Evolutionary conservation across 2,888 invertebrate genomes (phyloP), one percentile per base, ranked within the genome.

Genomic region (Heteromyza rotundicornis): DNA sequence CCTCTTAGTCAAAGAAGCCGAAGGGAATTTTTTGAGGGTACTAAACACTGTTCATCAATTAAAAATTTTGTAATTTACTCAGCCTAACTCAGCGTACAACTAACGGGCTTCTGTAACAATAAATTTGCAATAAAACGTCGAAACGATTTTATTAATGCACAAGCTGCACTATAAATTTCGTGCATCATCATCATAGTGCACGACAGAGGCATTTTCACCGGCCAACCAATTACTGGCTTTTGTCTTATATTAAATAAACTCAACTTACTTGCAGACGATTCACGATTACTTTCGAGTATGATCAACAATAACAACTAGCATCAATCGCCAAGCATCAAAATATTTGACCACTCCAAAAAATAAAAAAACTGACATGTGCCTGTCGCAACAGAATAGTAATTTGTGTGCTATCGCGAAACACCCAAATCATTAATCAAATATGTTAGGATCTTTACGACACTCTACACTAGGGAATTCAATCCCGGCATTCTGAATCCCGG

Each of bases 371-470:
- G 75, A 74, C 75, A 71, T 73, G 73, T 68, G 73, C 73, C 70
- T 75, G 75, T 75, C 74, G 73, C 65, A 75, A 72, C 71, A 70
- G 70, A 73, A 72, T 74, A 69, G 74, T 70, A 74, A 74, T 69
- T 74, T 73, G 73, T 71, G 71, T 67, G 69, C 70, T 68, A 68
- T 69, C 70, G 67, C 61, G 71, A 65, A 68, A 73, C 73, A 72
- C 71, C 70, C 70, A 64, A 68, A 70, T 73, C 73, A 73, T 73
- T 73, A 71, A 73, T 73, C 73, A 73, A 71, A 71, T 68, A 68
- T 70, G 69, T 69, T 68, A 65, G 62, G 50, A 16, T 44, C n/a
- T n/a, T n/a, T n/a, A n/a, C n/a, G n/a, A n/a, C n/a, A n/a, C n/a
- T n/a, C n/a, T n/a, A n/a, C n/a, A n/a, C n/a, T n/a, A n/a, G n/a